Conservation (phyloP, 2,113 vertebrate species). For the Crotalus helleri region DNA sequence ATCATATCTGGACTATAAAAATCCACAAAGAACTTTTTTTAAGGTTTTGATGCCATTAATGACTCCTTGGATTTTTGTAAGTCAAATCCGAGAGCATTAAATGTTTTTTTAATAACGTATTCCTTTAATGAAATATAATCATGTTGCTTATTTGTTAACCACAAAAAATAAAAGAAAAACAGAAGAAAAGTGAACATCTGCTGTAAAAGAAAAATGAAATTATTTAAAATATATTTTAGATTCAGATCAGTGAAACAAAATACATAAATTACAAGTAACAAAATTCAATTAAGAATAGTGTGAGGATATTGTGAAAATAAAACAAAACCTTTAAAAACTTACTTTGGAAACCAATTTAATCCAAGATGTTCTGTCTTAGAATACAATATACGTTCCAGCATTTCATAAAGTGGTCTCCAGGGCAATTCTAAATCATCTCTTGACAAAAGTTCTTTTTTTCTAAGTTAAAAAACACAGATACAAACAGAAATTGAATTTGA, state of each 20-base stretch:
- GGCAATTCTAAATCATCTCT: conserved; percentile 91
- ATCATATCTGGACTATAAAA: neutral
- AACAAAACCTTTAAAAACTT: conserved; percentile 61
- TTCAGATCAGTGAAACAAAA: neutral
- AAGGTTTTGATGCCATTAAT: neutral
- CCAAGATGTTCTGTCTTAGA: conserved; percentile 97
- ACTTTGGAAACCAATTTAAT: conserved; percentile 99
- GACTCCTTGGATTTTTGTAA: neutral
- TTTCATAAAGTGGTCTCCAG: conserved; percentile 92
- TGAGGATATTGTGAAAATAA: neutral
- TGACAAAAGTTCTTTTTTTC: conserved; percentile 94
- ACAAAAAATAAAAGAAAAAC: neutral
- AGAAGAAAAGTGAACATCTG: neutral
- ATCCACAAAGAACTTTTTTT: neutral
- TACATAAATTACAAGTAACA: neutral
- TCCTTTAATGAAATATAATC: neutral
- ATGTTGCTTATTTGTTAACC: neutral
- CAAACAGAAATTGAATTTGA: neutral
- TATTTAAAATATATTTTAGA: neutral
- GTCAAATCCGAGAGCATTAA: neutral
- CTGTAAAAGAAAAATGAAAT: neutral
- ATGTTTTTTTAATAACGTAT: neutral
- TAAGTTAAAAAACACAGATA: conserved; percentile 54
- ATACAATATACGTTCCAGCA: conserved; percentile 91
- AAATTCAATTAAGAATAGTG: neutral